phyloP scores from a whole-genome alignment of 1,140 invertebrate species.

The Drosophila ironensis region DNA sequence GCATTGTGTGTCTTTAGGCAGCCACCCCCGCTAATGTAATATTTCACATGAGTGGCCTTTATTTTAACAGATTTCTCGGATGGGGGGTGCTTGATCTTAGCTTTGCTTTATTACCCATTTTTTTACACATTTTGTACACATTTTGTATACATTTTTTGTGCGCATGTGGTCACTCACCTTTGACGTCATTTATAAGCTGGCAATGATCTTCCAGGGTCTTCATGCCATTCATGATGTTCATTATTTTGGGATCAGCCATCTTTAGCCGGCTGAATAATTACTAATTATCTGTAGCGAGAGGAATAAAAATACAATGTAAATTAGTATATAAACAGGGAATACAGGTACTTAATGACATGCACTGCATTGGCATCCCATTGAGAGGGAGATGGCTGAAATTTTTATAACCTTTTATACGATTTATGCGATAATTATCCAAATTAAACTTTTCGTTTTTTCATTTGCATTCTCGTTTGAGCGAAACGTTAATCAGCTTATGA shows the following conservation, averaged over 20 bases:
- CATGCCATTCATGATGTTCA: slow-evolving; percentile 62
- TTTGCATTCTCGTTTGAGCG: neutral
- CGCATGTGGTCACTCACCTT: slow-evolving; percentile 51
- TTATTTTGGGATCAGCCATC: slow-evolving; percentile 67
- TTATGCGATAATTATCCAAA: too few relatives aligned
- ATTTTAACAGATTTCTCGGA: slow-evolving; percentile 44
- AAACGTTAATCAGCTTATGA: slow-evolving; percentile 6
- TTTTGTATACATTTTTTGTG: too few relatives aligned
- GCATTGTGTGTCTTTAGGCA: neutral
- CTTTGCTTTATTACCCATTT: slow-evolving; percentile 2
- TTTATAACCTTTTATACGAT: too few relatives aligned
- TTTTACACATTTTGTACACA: neutral
- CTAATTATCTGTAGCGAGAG: slow-evolving; percentile 30
- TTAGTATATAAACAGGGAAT: slow-evolving; percentile 1
- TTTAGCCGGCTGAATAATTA: slow-evolving; percentile 11
- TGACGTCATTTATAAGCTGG: slow-evolving; percentile 56
- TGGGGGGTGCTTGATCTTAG: slow-evolving; percentile 10
- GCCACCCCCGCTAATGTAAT: slow-evolving; percentile 52
- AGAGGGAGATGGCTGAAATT: too few relatives aligned
- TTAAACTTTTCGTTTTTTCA: too few relatives aligned
- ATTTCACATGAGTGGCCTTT: slow-evolving; percentile 60
- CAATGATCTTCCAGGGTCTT: slow-evolving; percentile 68
- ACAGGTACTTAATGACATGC: neutral
- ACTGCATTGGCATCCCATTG: too few relatives aligned
- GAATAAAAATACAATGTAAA: neutral